Conservation (phyloP, 2,797 vertebrate genomes). For the Emydoidea blandingii region DNA sequence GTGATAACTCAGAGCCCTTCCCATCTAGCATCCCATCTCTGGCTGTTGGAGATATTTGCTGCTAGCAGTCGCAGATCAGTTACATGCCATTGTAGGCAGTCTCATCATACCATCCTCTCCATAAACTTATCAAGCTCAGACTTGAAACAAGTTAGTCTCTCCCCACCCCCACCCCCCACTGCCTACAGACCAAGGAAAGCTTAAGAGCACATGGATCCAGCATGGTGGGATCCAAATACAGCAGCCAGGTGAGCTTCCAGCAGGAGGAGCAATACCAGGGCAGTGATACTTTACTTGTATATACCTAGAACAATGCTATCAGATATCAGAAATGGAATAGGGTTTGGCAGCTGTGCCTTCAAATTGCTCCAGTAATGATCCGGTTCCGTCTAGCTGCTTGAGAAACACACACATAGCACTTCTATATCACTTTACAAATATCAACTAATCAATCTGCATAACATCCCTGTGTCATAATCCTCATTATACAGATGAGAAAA, state of each 20-base stretch:
- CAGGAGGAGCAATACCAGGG: neutral
- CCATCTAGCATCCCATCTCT: neutral
- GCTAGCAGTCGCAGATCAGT: neutral
- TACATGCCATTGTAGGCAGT: neutral
- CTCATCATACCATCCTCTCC: neutral
- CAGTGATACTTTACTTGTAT: neutral
- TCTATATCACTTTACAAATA: neutral
- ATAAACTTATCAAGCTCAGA: neutral
- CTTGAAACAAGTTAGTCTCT: neutral
- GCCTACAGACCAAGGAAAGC: neutral
- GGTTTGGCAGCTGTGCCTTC: neutral
- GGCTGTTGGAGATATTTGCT: neutral
- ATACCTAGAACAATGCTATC: accelerated
- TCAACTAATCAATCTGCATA: accelerated
- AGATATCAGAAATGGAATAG: neutral
- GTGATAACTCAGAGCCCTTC: neutral
- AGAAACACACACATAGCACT: accelerated
- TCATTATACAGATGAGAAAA: neutral
- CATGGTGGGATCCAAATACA: neutral
- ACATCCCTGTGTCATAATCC: neutral
- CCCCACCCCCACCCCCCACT: no score
- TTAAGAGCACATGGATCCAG: neutral
- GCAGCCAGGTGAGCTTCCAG: neutral
- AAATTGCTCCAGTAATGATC: accelerated
- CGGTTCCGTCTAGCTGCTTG: neutral